Evolutionary conservation across 2,797 vertebrate species (phyloP), one percentile per base, ranked within the genome.

Genomic region (Bryconaethiops microstoma): DNA sequence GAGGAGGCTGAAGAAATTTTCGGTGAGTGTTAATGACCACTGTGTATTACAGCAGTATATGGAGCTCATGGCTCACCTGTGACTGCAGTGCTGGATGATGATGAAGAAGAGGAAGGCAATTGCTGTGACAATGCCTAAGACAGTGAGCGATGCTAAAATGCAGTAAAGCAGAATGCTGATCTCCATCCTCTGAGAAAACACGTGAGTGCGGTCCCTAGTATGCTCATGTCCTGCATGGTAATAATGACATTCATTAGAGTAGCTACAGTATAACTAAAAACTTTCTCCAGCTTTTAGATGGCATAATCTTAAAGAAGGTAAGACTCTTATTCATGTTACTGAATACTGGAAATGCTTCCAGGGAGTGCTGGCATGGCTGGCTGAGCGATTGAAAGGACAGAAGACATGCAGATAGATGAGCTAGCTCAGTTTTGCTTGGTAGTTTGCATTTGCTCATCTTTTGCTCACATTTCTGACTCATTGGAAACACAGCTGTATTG

Each of bases 61-160:
- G 9, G 9, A 23, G 45, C n/a, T 42, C 19, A 60, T n/a, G 73
- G 7, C 60, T 50, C 76, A 98, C 97, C 97, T 89, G 78, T 93
- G 94, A 88, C 92, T 95, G 45, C 89, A 89, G 84, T 92, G 91
- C 93, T 95, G 90, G 89, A 94, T 89, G 86, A 93, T 90, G 88
- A 96, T 29, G 29, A 29, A 93, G 91, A 94, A 92, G 84, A 97
- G 91, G 83, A 96, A 88, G 48, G 89, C 91, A 23, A 96, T 94
- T 75, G 95, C 92, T 93, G 95, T 92, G 89, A 95, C 86, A 94
- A 97, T 93, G 84, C 93, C 95, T 4, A 94, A 88, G 39, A 94
- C 92, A 17, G 97, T 94, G 52, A 95, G 91, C 5, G 94, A 94
- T 0, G 95, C 96, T 14, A 96, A 86, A 64, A 94, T 86, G 87